These are phyloP conservation scores for Ameiurus melas DNA, from an alignment of 2,113 vertebrate species.

Conservation along the genomic window DNA sequence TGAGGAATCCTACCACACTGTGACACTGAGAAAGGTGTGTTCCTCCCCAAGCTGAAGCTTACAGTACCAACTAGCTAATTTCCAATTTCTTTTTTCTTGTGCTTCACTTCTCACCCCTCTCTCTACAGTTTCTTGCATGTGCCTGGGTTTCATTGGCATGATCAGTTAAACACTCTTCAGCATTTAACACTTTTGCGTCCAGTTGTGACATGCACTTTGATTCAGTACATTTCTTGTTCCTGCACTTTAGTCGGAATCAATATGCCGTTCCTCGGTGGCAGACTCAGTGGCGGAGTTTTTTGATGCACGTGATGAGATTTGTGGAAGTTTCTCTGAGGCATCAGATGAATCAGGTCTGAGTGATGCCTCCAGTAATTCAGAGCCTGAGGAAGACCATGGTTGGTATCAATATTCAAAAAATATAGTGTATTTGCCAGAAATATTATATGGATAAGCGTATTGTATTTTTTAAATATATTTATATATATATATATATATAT, in stretches of 20 bases:
- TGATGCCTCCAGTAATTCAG: conserved; percentile 70
- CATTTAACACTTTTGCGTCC: background rate
- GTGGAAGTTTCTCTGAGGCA: conserved; percentile 75
- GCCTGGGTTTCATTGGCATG: background rate
- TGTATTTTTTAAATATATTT: too few relatives aligned
- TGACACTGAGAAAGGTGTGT: conserved; percentile 74
- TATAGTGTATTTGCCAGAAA: background rate
- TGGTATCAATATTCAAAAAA: conserved; percentile 19
- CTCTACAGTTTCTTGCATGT: conserved; percentile 3
- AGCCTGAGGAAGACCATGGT: conserved; percentile 66
- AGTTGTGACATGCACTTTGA: background rate
- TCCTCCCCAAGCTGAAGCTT: conserved; percentile 11
- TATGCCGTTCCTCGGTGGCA: conserved; percentile 71
- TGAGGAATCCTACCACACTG: conserved; percentile 73
- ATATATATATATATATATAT: too few relatives aligned
- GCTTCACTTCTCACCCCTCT: background rate
- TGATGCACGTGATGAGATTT: conserved; percentile 78
- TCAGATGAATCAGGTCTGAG: conserved; percentile 76
- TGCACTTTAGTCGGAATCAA: conserved; percentile 60
- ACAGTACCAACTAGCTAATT: background rate
- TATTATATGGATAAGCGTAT: background rate
- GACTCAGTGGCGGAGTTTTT: conserved; percentile 81
- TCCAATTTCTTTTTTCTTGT: background rate
- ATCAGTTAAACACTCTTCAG: background rate
- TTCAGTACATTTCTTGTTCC: conserved; percentile 8